Base-by-base conservation (phyloP, 2,113 vertebrate genomes). In the Corythaeola cristata region DNA sequence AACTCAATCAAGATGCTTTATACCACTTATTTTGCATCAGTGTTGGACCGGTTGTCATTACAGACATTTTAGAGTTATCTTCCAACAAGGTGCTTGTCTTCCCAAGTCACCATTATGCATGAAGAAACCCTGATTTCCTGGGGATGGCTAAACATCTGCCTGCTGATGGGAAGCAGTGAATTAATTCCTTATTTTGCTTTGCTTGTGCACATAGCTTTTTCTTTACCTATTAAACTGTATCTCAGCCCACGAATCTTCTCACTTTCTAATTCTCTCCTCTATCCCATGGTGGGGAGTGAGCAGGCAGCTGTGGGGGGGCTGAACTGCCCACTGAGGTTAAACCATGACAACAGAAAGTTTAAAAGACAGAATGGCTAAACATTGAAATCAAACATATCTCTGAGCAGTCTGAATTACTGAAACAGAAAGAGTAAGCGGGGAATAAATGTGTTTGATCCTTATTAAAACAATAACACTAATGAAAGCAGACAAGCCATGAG, bases 271-370 rank as follows among this genome's bases (percentile, higher is more conserved):
- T 89, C 50, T 77, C 23, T 73, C 6, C 15, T 21, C 19, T 26
- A 23, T 21, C 18, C 23, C 39, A 62, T 3, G 18, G 11, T 5
- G 4, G 9, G 5, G 6, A 86, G 37, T 15, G 7, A 88, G 15
- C 0, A 0, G 9, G 49, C 1, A 15, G 39, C 39, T 59, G 13
- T 2, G 18, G 22, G 11, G 8, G 9, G 22, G 9, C 24, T 52
- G 18, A 88, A 81, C 22, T 44, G 35, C 11, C 15, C 39, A 22
- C 45, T 58, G 58, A 27, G 45, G 23, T 47, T 85, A 62, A 53
- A 56, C 32, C 49, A 44, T 2, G 11, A 64, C 62, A 85, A 49
- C 3, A 64, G 22, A 24, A 82, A 74, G 41, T 33, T 45, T 75
- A 45, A 27, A 84, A 94, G 35, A 75, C 18, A 87, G 56, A 62